Conservation (phyloP, 2,113 vertebrate species). For the Excalfactoria chinensis region DNA sequence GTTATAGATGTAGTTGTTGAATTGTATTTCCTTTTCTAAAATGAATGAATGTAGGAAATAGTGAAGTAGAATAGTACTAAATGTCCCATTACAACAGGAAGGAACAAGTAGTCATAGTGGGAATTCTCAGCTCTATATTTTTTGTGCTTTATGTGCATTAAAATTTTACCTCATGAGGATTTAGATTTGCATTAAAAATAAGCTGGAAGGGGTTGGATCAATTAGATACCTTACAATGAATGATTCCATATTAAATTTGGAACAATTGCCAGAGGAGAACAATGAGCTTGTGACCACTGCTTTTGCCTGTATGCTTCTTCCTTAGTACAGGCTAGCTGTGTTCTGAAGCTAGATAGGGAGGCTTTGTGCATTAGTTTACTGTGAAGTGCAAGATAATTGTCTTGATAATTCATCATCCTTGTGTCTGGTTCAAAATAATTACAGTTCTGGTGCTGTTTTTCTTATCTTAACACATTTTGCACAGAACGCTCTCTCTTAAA, state of each 20-base stretch:
- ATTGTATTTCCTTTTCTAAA: background rate
- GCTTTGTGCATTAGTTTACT: background rate
- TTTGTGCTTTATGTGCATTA: background rate
- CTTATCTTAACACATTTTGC: background rate
- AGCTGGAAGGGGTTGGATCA: background rate
- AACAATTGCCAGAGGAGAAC: background rate
- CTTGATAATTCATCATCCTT: background rate
- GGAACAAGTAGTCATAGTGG: background rate
- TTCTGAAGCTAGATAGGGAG: background rate
- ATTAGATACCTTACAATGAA: background rate
- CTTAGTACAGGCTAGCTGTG: background rate
- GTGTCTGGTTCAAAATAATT: background rate
- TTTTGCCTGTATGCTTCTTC: background rate
- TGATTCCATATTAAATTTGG: background rate
- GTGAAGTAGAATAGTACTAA: background rate
- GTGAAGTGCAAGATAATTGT: background rate
- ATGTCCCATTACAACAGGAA: background rate
- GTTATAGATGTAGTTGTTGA: background rate
- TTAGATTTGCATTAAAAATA: background rate
- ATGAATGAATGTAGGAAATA: background rate
- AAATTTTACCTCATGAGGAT: background rate
- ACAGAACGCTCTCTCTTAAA: background rate
- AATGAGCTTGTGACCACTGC: background rate
- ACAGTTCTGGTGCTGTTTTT: background rate
- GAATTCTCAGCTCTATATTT: background rate